phyloP scores from a whole-genome alignment of 2,888 invertebrate genomes.

The Tetropium fuscum region DNA sequence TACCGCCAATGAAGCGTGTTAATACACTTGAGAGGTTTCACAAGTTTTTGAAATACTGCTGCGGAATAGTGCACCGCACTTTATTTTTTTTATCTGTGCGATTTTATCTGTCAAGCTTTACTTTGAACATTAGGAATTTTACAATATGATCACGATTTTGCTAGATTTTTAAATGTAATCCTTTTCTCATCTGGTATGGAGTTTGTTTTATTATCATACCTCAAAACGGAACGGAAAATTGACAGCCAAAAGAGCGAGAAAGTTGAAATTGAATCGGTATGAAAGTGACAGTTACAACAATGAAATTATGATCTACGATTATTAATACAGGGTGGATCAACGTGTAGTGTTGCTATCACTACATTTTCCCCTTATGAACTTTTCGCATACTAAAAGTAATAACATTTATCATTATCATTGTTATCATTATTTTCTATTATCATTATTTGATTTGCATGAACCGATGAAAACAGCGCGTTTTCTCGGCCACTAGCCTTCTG shows the following conservation, averaged over 20 bases:
- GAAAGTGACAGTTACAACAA: slow-evolving; percentile 19
- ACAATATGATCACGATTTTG: slow-evolving; percentile 12
- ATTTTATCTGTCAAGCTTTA: too few relatives aligned
- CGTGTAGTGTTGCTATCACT: too few relatives aligned
- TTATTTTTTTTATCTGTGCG: too few relatives aligned
- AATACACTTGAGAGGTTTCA: neutral
- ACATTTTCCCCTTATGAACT: too few relatives aligned
- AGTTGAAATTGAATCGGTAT: slow-evolving; percentile 5
- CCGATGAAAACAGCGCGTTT: too few relatives aligned
- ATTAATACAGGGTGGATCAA: too few relatives aligned
- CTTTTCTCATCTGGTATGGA: slow-evolving; percentile 8
- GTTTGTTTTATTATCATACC: slow-evolving; percentile 10
- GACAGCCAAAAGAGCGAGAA: slow-evolving; percentile 1
- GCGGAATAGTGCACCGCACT: neutral
- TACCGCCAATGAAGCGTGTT: neutral
- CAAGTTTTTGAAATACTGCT: slow-evolving; percentile 1
- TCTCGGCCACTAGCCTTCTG: too few relatives aligned
- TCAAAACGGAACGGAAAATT: neutral
- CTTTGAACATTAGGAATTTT: neutral
- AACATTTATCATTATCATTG: too few relatives aligned
- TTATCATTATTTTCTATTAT: too few relatives aligned
- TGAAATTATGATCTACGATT: too few relatives aligned
- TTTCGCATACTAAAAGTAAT: too few relatives aligned
- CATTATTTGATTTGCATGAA: too few relatives aligned
- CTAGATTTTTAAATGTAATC: slow-evolving; percentile 3